Conservation (phyloP, 2,113 vertebrate genomes). For the Pterocles orientalis region DNA sequence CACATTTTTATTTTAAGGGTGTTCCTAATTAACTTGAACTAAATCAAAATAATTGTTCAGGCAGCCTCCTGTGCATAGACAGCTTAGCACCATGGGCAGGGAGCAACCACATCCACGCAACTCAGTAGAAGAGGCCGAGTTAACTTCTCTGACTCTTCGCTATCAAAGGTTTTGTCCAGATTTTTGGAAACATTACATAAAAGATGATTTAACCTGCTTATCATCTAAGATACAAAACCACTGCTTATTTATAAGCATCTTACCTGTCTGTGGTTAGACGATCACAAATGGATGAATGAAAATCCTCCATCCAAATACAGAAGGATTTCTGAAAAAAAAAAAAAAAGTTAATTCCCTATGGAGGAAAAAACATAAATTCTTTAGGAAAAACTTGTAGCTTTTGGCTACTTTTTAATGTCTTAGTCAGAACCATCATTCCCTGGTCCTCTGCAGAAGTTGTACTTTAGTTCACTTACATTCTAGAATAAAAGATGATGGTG, state of each 20-base stretch:
- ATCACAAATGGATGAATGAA: not conserved
- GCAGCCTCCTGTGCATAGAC: not conserved
- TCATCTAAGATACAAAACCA: not conserved
- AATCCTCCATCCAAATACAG: not conserved
- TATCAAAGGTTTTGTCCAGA: not conserved
- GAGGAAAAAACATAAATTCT: not conserved
- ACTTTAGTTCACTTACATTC: not conserved
- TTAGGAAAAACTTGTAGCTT: not conserved
- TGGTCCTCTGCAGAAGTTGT: not conserved
- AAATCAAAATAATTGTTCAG: not conserved
- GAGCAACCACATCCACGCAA: rapidly evolving
- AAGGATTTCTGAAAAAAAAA: not conserved
- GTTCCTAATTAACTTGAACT: not conserved
- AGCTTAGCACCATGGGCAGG: not conserved
- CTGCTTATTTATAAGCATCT: not conserved
- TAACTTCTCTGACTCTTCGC: not conserved
- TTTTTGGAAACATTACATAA: not conserved
- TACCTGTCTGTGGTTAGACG: not conserved
- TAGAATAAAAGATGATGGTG: not conserved
- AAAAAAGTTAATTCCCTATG: not conserved
- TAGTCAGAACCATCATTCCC: not conserved
- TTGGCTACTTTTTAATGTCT: not conserved
- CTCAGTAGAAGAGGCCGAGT: not conserved
- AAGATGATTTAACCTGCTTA: not conserved
- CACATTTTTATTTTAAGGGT: not conserved